Evolutionary conservation across 2,888 invertebrate species (phyloP).

Genomic region (Buathra laborator): DNA sequence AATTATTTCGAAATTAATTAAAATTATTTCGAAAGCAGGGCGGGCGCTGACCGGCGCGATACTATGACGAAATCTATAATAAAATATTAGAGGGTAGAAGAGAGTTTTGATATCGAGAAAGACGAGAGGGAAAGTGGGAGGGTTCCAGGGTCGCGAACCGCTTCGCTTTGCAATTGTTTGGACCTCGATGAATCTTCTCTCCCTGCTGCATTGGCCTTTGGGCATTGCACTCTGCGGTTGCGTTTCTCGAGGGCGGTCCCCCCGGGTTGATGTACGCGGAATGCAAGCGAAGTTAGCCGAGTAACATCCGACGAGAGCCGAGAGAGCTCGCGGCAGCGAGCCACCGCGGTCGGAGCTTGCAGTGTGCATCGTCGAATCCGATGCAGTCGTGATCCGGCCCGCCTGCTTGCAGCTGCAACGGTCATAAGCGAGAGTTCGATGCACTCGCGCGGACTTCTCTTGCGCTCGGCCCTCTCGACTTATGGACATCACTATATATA

Average conservation of each 20-base stretch:
- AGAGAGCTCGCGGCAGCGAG: constrained; percentile 44
- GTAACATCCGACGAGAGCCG: constrained; percentile 54
- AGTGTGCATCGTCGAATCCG: constrained; percentile 59
- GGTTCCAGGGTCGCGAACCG: constrained; percentile 68
- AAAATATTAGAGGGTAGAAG: constrained; percentile 23
- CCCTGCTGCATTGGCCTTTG: constrained; percentile 71
- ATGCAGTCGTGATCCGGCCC: constrained; percentile 67
- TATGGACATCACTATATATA: constrained; percentile 68
- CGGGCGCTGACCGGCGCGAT: constrained; percentile 1
- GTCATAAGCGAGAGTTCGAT: constrained; percentile 83
- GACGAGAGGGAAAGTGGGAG: constrained; percentile 59
- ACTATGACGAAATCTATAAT: constrained; percentile 13
- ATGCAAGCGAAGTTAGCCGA: constrained; percentile 74
- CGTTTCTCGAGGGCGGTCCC: constrained; percentile 79
- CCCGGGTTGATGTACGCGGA: constrained; percentile 81
- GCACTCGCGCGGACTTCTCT: constrained; percentile 76
- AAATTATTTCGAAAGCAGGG: background rate
- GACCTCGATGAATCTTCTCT: constrained; percentile 62
- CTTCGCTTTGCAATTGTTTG: constrained; percentile 64
- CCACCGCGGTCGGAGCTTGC: constrained; percentile 46
- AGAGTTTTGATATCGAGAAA: constrained; percentile 56
- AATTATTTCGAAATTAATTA: background rate
- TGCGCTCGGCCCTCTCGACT: constrained; percentile 58
- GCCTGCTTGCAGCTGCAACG: constrained; percentile 81
- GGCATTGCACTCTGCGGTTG: constrained; percentile 80